Conservation (phyloP, 2,797 vertebrate species). For the Macrochelys suwanniensis region DNA sequence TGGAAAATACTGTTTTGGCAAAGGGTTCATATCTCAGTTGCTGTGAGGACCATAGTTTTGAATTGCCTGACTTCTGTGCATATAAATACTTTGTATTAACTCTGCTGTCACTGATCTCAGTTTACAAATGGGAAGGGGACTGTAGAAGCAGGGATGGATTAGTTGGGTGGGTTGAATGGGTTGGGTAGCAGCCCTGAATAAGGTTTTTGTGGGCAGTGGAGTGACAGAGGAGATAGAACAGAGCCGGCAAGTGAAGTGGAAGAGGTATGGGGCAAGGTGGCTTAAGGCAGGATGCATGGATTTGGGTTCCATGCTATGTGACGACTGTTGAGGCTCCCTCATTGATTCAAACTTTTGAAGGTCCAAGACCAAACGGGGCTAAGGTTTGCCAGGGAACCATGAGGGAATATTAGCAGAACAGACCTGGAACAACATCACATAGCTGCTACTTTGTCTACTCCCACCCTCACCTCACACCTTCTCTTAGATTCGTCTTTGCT, state of each 20-base stretch:
- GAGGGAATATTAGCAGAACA: background rate
- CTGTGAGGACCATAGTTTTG: background rate
- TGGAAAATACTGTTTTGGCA: background rate
- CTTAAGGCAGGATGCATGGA: background rate
- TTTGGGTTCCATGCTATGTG: background rate
- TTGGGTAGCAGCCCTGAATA: background rate
- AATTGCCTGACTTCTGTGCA: too few species aligned
- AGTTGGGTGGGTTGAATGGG: too few species aligned
- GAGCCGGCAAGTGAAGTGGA: background rate
- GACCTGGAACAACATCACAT: background rate
- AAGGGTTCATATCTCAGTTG: too few species aligned
- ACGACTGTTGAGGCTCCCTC: too few species aligned
- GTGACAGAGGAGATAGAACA: background rate
- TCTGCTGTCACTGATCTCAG: background rate
- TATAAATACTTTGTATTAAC: too few species aligned
- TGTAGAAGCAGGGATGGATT: background rate
- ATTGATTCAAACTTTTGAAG: too few species aligned
- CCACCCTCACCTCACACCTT: background rate
- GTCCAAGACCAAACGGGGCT: background rate
- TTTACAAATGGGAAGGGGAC: background rate
- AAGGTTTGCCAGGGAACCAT: background rate
- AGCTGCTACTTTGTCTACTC: background rate
- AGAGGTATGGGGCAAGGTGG: background rate
- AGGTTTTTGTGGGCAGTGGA: background rate
- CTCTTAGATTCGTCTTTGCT: too few species aligned